Base-by-base conservation (phyloP, 2,113 vertebrate genomes). In the Ascaphus truei region DNA sequence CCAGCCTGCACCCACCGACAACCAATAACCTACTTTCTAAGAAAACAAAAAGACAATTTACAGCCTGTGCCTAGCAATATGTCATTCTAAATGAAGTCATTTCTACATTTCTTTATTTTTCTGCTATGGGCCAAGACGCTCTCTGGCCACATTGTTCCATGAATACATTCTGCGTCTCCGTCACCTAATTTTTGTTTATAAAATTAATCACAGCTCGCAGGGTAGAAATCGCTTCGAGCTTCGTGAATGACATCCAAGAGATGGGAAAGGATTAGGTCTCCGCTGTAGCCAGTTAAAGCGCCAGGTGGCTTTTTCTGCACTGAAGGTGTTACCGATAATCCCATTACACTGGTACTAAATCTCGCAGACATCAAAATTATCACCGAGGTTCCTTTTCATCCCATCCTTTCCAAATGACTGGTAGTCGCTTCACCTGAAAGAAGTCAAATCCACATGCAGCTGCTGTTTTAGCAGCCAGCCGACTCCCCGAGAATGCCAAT, bases 251-350 rank as follows among this genome's bases (percentile, higher is more conserved):
- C 90, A 95, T 96, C 92, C 92, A 92, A 92, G 92, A 96, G 94
- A 95, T 92, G 93, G 93, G 93, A 93, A 93, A 76, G 93, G 95
- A 96, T 98, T 97, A 98, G 92, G 89, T 91, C 89, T 85, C 90
- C 87, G 90, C 91, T 83, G 87, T 90, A 93, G 92, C 92, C 95
- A 95, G 94, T 94, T 93, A 90, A 85, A 93, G 89, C 92, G 77
- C 95, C 94, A 98, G 94, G 95, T 97, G 95, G 93, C 92, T 95
- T 89, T 92, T 90, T 88, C 91, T 88, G 85, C 89, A 83, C 86
- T 79, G 90, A 95, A 96, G 94, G 94, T 95, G 94, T 96, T 94
- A 94, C 91, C 77, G 89, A 91, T 98, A 98, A 98, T 97, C 96
- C 93, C 94, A 96, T 98, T 97, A 96, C 91, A 86, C 88, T 88